phyloP scores from a whole-genome alignment of 2,113 vertebrate genomes.

The Gallinago media region DNA sequence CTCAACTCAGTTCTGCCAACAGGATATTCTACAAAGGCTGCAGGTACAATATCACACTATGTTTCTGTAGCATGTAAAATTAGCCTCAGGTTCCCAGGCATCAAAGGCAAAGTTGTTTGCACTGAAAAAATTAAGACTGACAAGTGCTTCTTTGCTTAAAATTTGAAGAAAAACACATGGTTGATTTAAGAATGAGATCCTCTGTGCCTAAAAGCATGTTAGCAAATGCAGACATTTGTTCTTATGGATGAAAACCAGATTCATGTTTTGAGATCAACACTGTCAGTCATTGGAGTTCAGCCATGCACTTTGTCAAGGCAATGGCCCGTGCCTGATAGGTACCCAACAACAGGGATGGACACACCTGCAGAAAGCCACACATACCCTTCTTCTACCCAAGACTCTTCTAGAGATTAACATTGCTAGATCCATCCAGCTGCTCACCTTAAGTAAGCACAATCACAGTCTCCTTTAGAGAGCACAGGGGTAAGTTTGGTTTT shows the following conservation, averaged over 20 bases:
- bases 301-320: background rate
- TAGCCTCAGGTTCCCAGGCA: background rate
- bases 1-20: background rate
- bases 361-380: background rate
- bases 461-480: background rate
- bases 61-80: background rate
- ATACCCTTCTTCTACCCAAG: background rate
- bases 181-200: background rate
- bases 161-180: background rate
- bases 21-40: background rate
- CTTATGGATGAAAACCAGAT: background rate
- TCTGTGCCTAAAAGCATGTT: background rate
- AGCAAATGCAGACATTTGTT: background rate
- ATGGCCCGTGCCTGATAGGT: accelerated
- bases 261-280: background rate
- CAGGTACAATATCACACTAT: background rate
- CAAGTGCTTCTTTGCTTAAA: slow-evolving; percentile 13
- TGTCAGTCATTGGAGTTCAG: background rate
- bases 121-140: slow-evolving; percentile 13
- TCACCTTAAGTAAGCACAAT: background rate
- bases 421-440: background rate
- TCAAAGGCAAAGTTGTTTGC: background rate
- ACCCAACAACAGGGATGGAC: accelerated
- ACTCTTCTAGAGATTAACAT: background rate
- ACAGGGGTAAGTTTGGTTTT: background rate